Percentiles rank a stretch among this genome's conserved stretches.
These are phyloP conservation scores for Amphiura filiformis DNA, from an alignment of 35 echinoderm and acorn worm species.

Conservation along the genomic window DNA sequence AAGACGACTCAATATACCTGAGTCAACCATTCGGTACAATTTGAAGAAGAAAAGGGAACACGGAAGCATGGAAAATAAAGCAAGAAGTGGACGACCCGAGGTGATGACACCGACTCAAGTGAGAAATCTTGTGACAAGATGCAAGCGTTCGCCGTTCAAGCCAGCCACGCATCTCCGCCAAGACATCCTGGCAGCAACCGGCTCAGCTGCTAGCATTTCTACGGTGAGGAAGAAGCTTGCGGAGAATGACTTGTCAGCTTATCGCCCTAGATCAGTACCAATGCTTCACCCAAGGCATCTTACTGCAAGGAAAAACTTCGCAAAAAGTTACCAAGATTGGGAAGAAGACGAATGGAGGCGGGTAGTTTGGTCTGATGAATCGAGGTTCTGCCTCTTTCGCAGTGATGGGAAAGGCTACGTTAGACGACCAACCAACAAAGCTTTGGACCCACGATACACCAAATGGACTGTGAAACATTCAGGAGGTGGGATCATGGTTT, in stretches of 20 bases:
- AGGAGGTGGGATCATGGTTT: constrained; percentile 11
- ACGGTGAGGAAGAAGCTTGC: background rate
- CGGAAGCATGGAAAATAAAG: background rate
- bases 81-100: background rate
- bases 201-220: background rate
- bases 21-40: background rate
- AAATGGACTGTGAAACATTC: background rate
- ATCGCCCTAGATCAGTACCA: background rate
- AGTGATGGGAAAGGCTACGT: background rate
- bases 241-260: background rate
- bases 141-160: background rate
- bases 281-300: background rate
- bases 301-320: background rate
- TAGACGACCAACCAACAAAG: background rate
- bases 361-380: background rate
- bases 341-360: background rate
- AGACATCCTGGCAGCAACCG: background rate
- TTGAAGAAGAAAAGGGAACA: background rate
- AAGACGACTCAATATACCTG: background rate
- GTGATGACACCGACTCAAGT: background rate
- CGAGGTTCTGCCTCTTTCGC: background rate
- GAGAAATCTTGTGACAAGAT: background rate
- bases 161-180: background rate
- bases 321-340: background rate
- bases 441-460: background rate